Conservation (phyloP, 2,113 vertebrate genomes). For the Brachyhypopomus gauderio region DNA sequence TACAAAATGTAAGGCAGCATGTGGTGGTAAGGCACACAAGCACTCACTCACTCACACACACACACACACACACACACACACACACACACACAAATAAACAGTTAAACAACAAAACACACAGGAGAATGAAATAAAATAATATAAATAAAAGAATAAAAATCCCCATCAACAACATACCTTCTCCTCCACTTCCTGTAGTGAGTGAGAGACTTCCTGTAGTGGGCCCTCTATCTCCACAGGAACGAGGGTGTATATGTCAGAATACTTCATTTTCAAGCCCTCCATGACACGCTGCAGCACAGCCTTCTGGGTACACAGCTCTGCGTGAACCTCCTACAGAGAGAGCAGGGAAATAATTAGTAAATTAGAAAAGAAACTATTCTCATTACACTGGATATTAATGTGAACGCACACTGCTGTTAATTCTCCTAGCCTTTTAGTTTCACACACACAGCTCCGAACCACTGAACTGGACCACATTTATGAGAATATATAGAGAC, state of each 20-base stretch:
- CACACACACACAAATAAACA: not conserved
- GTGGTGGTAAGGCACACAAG: not conserved
- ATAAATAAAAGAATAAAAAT: not conserved
- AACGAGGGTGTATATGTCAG: conserved; percentile 75
- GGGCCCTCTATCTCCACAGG: conserved; percentile 78
- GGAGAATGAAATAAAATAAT: not conserved
- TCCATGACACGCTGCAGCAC: conserved; percentile 80
- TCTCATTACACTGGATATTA: too few relatives aligned
- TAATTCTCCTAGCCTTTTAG: too few relatives aligned
- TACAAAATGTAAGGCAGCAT: too few relatives aligned
- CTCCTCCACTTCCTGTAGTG: conserved; percentile 77
- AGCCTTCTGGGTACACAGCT: conserved; percentile 78
- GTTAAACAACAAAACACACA: not conserved
- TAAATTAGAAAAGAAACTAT: too few relatives aligned
- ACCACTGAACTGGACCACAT: too few relatives aligned
- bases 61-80: not conserved
- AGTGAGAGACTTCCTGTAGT: conserved; percentile 78
- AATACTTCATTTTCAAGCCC: conserved; percentile 80
- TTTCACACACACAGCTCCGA: too few relatives aligned
- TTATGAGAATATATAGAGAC: too few relatives aligned
- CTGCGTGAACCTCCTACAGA: conserved; percentile 77
- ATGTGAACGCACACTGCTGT: too few relatives aligned
- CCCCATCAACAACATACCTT: conserved; percentile 77
- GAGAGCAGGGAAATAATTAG: not conserved
- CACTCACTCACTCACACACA: not conserved